Percentiles rank a stretch among this genome's conserved stretches.
Evolutionary conservation across 2,797 vertebrate species (phyloP).

Genomic region (Sphaeramia orbicularis): DNA sequence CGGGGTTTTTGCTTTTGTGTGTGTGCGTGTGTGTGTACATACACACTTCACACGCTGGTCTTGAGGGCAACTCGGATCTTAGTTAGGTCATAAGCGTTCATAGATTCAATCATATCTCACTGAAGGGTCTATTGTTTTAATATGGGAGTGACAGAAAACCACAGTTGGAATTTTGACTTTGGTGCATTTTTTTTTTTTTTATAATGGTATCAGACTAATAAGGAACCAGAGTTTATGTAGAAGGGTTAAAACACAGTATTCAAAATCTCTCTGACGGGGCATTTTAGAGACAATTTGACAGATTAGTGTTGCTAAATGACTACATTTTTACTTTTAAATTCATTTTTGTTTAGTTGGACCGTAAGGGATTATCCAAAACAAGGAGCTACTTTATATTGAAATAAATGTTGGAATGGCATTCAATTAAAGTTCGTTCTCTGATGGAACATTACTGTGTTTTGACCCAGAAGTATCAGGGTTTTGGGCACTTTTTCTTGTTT

Average conservation of each 20-base stretch:
- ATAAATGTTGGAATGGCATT: too few relatives aligned
- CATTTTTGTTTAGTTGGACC: too few relatives aligned
- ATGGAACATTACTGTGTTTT: too few relatives aligned
- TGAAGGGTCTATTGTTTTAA: slow-evolving; percentile 15
- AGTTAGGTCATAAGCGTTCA: slow-evolving; percentile 26
- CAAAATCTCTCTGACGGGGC: too few relatives aligned
- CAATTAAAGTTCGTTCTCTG: too few relatives aligned
- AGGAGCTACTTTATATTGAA: too few relatives aligned
- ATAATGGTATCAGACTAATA: neutral
- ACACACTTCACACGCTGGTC: slow-evolving; percentile 15
- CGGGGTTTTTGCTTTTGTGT: slow-evolving; percentile 22
- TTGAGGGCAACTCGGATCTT: slow-evolving; percentile 25
- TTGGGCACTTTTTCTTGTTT: too few relatives aligned
- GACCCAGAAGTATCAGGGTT: neutral
- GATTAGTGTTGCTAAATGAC: too few relatives aligned
- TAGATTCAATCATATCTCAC: slow-evolving; percentile 1
- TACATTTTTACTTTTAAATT: too few relatives aligned
- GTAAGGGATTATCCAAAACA: too few relatives aligned
- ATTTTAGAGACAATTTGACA: too few relatives aligned
- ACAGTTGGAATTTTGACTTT: neutral
- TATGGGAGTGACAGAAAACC: neutral
- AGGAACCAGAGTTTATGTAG: neutral
- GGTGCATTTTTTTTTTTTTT: neutral
- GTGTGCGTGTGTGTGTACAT: slow-evolving; percentile 11
- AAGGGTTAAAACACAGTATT: too few relatives aligned